Conservation (phyloP, 2,888 invertebrate species). For the Parapristionchus giblindavisi region DNA sequence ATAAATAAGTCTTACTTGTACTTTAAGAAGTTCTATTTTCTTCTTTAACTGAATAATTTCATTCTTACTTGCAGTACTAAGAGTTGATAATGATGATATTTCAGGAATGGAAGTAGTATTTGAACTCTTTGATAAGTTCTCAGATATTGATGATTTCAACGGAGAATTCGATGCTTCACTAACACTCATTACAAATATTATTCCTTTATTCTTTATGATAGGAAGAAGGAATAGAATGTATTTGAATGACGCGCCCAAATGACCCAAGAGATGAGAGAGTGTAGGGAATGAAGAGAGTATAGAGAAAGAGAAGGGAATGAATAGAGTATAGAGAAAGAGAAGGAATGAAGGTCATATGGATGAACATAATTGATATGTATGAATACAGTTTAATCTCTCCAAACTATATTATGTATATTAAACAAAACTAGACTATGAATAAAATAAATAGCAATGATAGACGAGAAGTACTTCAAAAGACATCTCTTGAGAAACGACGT, state of each 20-base stretch:
- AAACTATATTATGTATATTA: too few relatives aligned
- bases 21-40: slow-evolving; percentile 31
- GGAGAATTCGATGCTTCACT: slow-evolving; percentile 31
- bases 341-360: background rate
- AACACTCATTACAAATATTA: background rate
- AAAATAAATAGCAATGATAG: too few relatives aligned
- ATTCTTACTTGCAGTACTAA: slow-evolving; percentile 13
- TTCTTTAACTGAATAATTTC: slow-evolving; percentile 27
- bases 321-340: background rate
- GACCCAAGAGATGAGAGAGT: slow-evolving; percentile 16
- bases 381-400: too few relatives aligned
- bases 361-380: background rate
- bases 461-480: too few relatives aligned
- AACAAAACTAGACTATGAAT: too few relatives aligned
- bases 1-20: slow-evolving; percentile 17
- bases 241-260: slow-evolving; percentile 23
- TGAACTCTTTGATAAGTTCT: slow-evolving; percentile 32
- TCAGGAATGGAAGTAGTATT: slow-evolving; percentile 36
- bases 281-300: background rate
- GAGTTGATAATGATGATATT: slow-evolving; percentile 26
- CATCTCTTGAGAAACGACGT: too few relatives aligned
- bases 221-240: background rate
- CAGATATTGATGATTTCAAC: slow-evolving; percentile 22
- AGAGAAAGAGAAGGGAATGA: slow-evolving; percentile 1
- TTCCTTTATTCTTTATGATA: slow-evolving; percentile 1